These are phyloP conservation scores for Trichogramma dendrolimi DNA, from an alignment of 2,888 invertebrate genomes.

Conservation along the genomic window DNA sequence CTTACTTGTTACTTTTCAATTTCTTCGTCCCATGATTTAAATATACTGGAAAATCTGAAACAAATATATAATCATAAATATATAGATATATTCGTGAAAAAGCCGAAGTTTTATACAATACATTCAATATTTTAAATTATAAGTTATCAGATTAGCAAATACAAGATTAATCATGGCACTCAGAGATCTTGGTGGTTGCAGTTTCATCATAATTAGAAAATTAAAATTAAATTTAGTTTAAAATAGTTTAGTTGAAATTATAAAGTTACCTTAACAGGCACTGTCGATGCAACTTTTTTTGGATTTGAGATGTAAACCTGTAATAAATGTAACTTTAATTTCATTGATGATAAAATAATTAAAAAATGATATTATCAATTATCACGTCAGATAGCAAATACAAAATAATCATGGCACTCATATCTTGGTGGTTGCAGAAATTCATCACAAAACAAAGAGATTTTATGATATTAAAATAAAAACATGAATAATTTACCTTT, in stretches of 20 bases:
- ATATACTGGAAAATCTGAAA: no score
- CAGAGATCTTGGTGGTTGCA: constrained; percentile 12
- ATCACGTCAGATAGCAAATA: constrained; percentile 25
- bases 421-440: constrained; percentile 20
- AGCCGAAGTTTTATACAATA: neutral
- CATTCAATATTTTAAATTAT: neutral
- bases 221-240: neutral
- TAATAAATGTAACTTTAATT: neutral
- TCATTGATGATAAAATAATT: neutral
- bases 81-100: neutral
- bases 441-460: constrained; percentile 12
- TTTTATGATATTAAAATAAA: no score
- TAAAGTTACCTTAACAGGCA: neutral
- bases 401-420: constrained; percentile 23
- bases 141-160: constrained; percentile 9
- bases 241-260: neutral
- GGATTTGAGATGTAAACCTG: neutral
- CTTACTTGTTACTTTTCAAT: no score
- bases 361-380: neutral
- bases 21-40: no score
- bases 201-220: constrained; percentile 2
- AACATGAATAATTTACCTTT: no score
- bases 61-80: no score
- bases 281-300: neutral
- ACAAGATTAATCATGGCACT: constrained; percentile 10